Conservation (phyloP, 2,888 invertebrate genomes). For the Penaeus monodon region DNA sequence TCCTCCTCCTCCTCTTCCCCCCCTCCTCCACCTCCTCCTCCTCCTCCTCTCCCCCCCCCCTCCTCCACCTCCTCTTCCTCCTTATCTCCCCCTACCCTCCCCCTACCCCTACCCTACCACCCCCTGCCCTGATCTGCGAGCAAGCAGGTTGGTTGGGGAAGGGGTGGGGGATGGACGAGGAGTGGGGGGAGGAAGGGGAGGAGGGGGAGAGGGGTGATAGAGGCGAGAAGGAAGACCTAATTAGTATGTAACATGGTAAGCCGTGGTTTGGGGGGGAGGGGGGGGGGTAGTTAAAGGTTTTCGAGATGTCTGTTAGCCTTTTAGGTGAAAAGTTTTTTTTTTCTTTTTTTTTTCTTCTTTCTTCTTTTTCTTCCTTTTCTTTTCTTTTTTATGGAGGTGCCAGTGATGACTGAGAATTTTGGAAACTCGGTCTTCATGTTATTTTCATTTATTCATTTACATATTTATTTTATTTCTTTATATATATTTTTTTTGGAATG, state of each 20-base stretch:
- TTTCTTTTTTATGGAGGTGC: no score
- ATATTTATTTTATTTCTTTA: not conserved
- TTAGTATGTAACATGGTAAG: not conserved
- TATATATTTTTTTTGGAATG: not conserved
- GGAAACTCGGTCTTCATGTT: no score
- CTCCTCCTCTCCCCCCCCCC: not conserved
- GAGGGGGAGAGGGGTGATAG: not conserved
- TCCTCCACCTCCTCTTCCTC: not conserved
- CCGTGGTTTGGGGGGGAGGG: no score
- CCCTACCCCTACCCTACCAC: not conserved
- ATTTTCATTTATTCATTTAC: not conserved
- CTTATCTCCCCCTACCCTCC: not conserved
- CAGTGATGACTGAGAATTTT: no score
- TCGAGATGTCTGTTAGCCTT: not conserved
- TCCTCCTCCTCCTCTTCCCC: not conserved
- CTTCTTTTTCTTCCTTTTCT: no score
- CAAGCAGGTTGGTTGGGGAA: not conserved
- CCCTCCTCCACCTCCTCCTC: no score
- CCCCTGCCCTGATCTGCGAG: slow-evolving; percentile 16
- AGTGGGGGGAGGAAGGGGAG: not conserved
- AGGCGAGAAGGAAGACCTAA: not conserved
- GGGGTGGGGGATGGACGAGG: not conserved
- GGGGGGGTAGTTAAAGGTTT: no score
- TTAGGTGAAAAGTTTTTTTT: not conserved
- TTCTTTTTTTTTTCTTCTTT: no score